Conservation (phyloP, 2,797 vertebrate species). For the Triplophysa bombifrons region DNA sequence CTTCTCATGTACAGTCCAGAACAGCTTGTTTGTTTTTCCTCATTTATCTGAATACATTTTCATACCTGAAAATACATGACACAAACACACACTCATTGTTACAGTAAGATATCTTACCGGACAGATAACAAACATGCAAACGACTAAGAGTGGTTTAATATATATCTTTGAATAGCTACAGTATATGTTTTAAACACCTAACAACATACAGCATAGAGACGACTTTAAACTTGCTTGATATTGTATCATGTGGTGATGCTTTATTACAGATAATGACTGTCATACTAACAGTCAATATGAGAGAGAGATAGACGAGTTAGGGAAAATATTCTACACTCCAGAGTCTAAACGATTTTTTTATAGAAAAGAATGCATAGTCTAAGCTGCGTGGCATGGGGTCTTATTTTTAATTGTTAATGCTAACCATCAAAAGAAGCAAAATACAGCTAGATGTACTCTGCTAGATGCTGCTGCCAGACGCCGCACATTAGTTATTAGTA, state of each 20-base stretch:
- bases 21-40: neutral
- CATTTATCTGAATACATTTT: neutral
- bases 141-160: too few relatives aligned
- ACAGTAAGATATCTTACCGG: neutral
- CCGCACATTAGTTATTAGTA: conserved; percentile 52
- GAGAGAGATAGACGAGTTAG: conserved; percentile 1
- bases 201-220: too few relatives aligned
- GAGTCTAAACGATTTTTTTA: neutral
- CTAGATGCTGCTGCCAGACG: conserved; percentile 35
- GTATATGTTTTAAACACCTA: too few relatives aligned
- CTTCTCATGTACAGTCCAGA: neutral
- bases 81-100: neutral
- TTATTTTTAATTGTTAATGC: conserved; percentile 50
- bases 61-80: conserved; percentile 19
- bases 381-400: neutral
- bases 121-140: too few relatives aligned
- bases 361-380: conserved; percentile 2
- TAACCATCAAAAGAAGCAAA: conserved; percentile 37
- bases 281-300: conserved; percentile 8
- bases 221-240: too few relatives aligned
- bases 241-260: too few relatives aligned
- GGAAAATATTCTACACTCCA: neutral
- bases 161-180: too few relatives aligned
- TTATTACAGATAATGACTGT: too few relatives aligned
- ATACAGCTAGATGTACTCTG: conserved; percentile 39